Conservation (phyloP, 2,113 vertebrate genomes). For the Odontesthes bonariensis region DNA sequence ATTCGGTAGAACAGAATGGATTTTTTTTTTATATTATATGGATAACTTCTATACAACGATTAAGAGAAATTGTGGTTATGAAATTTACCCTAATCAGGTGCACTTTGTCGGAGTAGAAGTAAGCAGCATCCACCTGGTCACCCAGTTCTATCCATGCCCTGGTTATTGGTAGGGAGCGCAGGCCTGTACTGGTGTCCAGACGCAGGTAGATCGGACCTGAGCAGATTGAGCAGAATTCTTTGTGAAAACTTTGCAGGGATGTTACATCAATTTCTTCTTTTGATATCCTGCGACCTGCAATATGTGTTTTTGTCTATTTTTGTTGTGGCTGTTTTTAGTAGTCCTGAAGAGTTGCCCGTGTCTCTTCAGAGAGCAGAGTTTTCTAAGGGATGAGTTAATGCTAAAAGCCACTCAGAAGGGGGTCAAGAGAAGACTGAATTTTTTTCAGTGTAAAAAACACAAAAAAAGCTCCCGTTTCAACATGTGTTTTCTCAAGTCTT, state of each 20-base stretch:
- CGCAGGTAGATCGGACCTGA: constrained; percentile 83
- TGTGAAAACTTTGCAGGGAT: constrained; percentile 1
- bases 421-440: no score
- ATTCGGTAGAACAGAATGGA: neutral
- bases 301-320: no score
- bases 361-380: no score
- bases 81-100: constrained; percentile 87
- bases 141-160: constrained; percentile 80
- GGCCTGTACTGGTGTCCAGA: constrained; percentile 81
- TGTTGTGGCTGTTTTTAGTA: no score
- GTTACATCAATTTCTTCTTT: neutral
- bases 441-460: no score
- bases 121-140: constrained; percentile 86
- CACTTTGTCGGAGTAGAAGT: constrained; percentile 82
- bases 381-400: no score
- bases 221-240: neutral
- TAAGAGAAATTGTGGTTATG: neutral
- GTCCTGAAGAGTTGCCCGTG: no score
- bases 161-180: constrained; percentile 83
- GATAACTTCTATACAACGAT: neutral
- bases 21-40: neutral
- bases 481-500: no score
- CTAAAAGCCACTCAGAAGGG: no score
- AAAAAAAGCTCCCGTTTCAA: no score
- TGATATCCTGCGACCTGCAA: no score